Evolutionary conservation across 2,113 vertebrate genomes (phyloP).

Genomic region (Odocoileus virginianus): DNA sequence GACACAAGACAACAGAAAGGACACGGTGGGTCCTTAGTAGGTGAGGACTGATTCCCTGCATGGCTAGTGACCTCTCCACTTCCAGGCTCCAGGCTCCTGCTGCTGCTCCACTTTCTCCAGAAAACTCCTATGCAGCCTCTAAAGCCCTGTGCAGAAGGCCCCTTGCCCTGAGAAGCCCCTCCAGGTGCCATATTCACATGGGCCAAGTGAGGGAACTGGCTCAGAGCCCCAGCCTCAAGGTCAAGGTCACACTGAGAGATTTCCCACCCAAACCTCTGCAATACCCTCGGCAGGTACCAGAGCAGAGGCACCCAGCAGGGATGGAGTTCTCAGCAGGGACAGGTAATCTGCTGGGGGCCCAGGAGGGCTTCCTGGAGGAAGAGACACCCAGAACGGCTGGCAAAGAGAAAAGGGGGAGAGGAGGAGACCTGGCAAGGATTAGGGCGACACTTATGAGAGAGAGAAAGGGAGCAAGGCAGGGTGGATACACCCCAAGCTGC

Average conservation of each 20-base stretch:
- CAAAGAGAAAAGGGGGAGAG: constrained; percentile 24
- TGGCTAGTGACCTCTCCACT: background rate
- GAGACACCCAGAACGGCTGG: background rate
- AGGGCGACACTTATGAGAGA: background rate
- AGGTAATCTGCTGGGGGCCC: background rate
- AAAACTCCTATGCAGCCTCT: background rate
- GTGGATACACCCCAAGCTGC: background rate
- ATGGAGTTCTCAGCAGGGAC: background rate
- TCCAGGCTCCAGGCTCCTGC: background rate
- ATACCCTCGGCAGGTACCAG: background rate
- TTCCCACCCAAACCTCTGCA: background rate
- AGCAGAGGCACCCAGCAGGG: constrained; percentile 58
- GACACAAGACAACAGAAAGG: background rate
- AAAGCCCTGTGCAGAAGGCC: background rate
- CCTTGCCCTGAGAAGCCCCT: background rate
- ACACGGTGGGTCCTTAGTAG: background rate
- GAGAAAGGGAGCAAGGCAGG: background rate
- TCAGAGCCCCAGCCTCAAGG: background rate
- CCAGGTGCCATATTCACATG: rapidly evolving
- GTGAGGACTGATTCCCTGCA: background rate
- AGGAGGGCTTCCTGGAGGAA: background rate
- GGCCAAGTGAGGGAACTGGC: background rate
- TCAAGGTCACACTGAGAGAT: too few relatives aligned
- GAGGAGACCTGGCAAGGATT: constrained; percentile 24
- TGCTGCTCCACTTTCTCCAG: background rate